These are phyloP conservation scores for Dipodomys merriami DNA, from an alignment of 2,113 vertebrate genomes.

Conservation along the genomic window DNA sequence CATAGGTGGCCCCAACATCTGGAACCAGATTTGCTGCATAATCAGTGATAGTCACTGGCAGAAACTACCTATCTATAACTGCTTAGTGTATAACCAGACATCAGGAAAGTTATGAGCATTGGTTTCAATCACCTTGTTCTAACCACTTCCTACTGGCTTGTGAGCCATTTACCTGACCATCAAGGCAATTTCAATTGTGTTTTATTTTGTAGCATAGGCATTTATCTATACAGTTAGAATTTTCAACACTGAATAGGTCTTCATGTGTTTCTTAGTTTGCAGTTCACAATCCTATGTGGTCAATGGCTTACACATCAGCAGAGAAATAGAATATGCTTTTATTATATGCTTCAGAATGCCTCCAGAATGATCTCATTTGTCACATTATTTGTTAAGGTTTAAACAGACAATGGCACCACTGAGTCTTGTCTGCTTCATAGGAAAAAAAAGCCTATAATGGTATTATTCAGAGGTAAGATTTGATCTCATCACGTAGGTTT, in stretches of 20 bases:
- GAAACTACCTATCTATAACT: neutral
- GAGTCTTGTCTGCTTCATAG: neutral
- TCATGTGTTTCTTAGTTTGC: neutral
- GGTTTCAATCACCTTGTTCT: neutral
- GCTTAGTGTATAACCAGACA: neutral
- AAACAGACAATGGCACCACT: neutral
- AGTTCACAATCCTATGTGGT: neutral
- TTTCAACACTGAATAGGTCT: neutral
- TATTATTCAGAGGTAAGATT: neutral
- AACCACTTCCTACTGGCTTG: neutral
- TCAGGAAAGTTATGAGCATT: neutral
- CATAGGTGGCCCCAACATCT: neutral
- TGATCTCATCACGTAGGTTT: neutral
- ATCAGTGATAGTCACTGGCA: neutral
- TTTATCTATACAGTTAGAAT: conserved; percentile 16
- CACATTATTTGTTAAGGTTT: neutral
- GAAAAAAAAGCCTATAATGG: neutral
- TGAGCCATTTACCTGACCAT: neutral
- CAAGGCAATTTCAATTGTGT: neutral
- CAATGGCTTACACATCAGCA: neutral
- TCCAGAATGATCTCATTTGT: neutral
- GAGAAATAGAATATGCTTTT: neutral
- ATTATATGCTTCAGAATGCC: neutral
- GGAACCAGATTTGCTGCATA: neutral
- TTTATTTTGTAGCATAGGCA: neutral